Base-by-base conservation (phyloP, 2,113 vertebrate species). In the Struthio camelus region DNA sequence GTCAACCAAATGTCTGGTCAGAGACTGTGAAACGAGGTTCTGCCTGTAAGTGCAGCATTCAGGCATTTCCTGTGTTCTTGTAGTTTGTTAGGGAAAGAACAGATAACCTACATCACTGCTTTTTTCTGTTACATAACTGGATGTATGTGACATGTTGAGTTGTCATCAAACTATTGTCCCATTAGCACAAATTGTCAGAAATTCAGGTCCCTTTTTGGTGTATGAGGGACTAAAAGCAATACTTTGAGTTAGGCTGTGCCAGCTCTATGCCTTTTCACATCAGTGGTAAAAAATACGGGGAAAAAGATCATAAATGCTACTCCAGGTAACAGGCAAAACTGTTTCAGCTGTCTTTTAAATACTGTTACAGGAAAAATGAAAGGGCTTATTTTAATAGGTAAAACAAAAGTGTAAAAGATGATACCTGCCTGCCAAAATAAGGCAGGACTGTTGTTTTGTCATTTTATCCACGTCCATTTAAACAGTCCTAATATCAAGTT, bases 1-100 rank as follows among this genome's bases (percentile, higher is more conserved):
- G 0, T 51, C 71, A 69, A 48, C 6, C 8, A 79, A 64, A 51
- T 11, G 0, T 67, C 36, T 79, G 25, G 87, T 48, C 12, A 40
- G 25, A 42, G 15, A 4, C 69, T 80, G 56, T 50, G 36, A 73
- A 51, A 6, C 5, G 16, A 14, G 2, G 2, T 53, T 92, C 40
- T 85, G 7, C 7, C 13, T 44, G 23, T 32, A 65, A 0, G 0
- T 59, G n/a, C 22, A 38, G 18, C 23, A 22, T 38, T 72, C 22
- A 28, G 2, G 0, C 1, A 7, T 17, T 3, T 2, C 3, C 16
- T 44, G 8, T 59, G 42, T 4, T 85, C 87, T 62, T 85, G n/a
- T 58, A 30, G 22, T 8, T 40, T 67, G 36, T 44, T n/a, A 92
- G 44, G 27, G 34, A 79, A 92, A 42, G 20, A 76, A 4, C 3